These are phyloP conservation scores for Saccostrea echinata DNA, from an alignment of 1,140 invertebrate genomes.

Conservation along the genomic window DNA sequence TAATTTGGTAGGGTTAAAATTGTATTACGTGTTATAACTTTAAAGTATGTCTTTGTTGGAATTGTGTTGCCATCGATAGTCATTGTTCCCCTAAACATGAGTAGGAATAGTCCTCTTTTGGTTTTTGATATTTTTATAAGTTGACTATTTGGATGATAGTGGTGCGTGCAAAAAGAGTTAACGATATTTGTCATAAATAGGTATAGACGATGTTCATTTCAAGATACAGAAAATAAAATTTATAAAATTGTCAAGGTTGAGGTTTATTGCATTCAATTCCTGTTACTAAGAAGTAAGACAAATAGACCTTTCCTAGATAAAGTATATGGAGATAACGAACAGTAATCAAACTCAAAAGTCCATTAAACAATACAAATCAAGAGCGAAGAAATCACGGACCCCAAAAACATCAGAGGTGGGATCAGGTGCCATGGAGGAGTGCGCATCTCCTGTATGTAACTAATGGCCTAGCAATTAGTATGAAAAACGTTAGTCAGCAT, in stretches of 20 bases:
- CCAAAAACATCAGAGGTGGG: no score
- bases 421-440: no score
- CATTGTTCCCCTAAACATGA: constrained; percentile 9
- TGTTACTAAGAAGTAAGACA: background rate
- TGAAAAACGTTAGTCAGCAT: no score
- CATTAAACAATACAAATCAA: no score
- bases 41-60: background rate
- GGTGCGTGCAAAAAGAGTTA: background rate
- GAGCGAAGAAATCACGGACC: no score
- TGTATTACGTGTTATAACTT: background rate
- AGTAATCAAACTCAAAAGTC: background rate
- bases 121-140: background rate
- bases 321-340: background rate
- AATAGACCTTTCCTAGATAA: background rate
- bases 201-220: no score
- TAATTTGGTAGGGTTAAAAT: constrained; percentile 34
- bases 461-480: no score
- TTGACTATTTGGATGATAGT: background rate
- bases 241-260: background rate
- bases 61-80: constrained; percentile 19
- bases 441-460: no score
- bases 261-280: background rate
- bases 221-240: background rate
- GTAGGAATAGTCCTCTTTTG: background rate
- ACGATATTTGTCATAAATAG: no score